These are phyloP conservation scores for Dicentrarchus labrax DNA, from an alignment of 2,113 vertebrate species.

Conservation along the genomic window DNA sequence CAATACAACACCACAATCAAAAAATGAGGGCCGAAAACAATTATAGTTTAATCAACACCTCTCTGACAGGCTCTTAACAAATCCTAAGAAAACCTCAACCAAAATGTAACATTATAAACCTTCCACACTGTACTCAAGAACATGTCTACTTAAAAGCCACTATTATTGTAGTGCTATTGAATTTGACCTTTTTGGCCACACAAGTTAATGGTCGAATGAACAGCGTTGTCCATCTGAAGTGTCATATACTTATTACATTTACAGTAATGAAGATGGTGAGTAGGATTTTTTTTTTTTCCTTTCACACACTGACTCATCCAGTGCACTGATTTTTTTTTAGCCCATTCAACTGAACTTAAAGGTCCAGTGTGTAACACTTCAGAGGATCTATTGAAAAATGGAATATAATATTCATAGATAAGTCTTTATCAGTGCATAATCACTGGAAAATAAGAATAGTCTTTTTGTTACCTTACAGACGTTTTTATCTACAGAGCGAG, in stretches of 20 bases:
- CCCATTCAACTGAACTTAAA: not conserved
- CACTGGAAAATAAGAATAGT: too few relatives aligned
- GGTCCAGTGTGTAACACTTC: too few relatives aligned
- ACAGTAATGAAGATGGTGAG: not conserved
- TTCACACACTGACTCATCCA: not conserved
- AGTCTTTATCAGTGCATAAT: too few relatives aligned
- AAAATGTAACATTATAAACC: not conserved
- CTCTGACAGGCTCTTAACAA: not conserved
- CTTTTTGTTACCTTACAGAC: too few relatives aligned
- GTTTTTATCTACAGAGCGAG: too few relatives aligned
- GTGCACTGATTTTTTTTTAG: not conserved
- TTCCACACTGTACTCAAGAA: not conserved
- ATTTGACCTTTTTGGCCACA: conserved; percentile 10
- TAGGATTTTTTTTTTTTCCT: conserved; percentile 8
- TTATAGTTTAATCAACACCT: not conserved
- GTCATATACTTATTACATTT: conserved; percentile 1
- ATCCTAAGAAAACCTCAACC: not conserved
- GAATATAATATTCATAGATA: too few relatives aligned
- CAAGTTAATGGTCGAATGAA: conserved; percentile 22
- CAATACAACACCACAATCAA: not conserved
- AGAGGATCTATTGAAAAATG: too few relatives aligned
- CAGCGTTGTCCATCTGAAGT: conserved; percentile 25
- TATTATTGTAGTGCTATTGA: not conserved
- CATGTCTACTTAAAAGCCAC: not conserved
- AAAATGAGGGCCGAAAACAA: not conserved